Evolutionary conservation across 1,140 invertebrate genomes (phyloP).

Genomic region (Varroa destructor): DNA sequence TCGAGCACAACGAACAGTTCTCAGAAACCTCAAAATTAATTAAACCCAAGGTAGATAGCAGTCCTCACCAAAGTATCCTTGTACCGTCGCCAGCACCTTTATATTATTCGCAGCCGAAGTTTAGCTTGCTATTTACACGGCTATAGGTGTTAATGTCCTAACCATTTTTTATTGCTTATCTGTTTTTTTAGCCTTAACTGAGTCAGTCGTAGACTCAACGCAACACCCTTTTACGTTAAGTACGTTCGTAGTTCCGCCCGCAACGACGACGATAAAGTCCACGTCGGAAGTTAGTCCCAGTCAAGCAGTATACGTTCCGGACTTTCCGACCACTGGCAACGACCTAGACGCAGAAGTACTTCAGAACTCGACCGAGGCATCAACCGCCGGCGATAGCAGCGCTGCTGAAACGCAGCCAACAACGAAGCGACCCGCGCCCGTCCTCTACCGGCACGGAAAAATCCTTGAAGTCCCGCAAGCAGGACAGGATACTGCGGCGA

Average conservation of each 20-base stretch:
- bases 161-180: too few relatives aligned
- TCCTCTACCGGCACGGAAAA: slow-evolving; percentile 23
- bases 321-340: background rate
- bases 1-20: too few relatives aligned
- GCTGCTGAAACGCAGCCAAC: background rate
- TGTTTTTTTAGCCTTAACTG: too few relatives aligned
- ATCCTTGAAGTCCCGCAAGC: slow-evolving; percentile 3
- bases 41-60: too few relatives aligned
- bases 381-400: too few relatives aligned
- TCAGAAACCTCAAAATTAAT: too few relatives aligned
- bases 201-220: slow-evolving; percentile 4
- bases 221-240: slow-evolving; percentile 20
- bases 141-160: too few relatives aligned
- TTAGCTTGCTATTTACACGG: too few relatives aligned
- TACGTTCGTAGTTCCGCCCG: slow-evolving; percentile 19
- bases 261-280: slow-evolving; percentile 3
- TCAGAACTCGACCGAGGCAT: background rate
- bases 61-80: too few relatives aligned
- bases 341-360: background rate
- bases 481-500: background rate
- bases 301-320: slow-evolving; percentile 4
- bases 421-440: slow-evolving; percentile 4
- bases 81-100: too few relatives aligned
- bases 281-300: background rate
- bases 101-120: too few relatives aligned